These are phyloP conservation scores for Drosophila leontia DNA, from an alignment of 1,140 invertebrate genomes.

Conservation along the genomic window DNA sequence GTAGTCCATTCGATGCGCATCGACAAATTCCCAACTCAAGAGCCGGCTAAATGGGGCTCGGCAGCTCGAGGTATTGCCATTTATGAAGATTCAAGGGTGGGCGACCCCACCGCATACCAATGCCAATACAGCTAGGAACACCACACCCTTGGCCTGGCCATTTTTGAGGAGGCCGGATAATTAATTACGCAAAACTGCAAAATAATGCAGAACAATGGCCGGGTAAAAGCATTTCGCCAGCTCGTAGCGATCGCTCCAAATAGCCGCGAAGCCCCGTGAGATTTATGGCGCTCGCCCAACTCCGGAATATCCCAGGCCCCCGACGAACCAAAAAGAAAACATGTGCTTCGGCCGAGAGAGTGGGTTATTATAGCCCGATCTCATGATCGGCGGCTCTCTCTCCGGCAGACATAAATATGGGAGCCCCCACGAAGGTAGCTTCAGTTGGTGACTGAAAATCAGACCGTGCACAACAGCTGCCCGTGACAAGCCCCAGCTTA, in stretches of 20 bases:
- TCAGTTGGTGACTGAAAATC: constrained; percentile 70
- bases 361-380: not conserved
- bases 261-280: constrained; percentile 27
- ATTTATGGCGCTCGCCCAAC: constrained; percentile 66
- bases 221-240: constrained; percentile 71
- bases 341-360: constrained; percentile 57
- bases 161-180: constrained; percentile 46
- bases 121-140: constrained; percentile 18
- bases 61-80: constrained; percentile 9
- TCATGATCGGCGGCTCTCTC: constrained; percentile 14
- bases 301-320: constrained; percentile 67
- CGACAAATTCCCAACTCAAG: constrained; percentile 22
- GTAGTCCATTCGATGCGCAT: constrained; percentile 38
- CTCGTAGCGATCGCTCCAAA: constrained; percentile 21
- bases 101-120: constrained; percentile 38
- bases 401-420: constrained; percentile 64
- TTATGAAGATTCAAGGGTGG: constrained; percentile 32
- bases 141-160: constrained; percentile 18
- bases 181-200: constrained; percentile 68
- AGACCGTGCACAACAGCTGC: constrained; percentile 49
- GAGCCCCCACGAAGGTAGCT: constrained; percentile 44
- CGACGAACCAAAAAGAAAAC: constrained; percentile 61
- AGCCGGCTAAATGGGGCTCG: constrained; percentile 22
- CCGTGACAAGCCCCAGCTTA: constrained; percentile 7
- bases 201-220: constrained; percentile 74